Conservation (phyloP, 2,797 vertebrate genomes). For the Phoeniculus purpureus region DNA sequence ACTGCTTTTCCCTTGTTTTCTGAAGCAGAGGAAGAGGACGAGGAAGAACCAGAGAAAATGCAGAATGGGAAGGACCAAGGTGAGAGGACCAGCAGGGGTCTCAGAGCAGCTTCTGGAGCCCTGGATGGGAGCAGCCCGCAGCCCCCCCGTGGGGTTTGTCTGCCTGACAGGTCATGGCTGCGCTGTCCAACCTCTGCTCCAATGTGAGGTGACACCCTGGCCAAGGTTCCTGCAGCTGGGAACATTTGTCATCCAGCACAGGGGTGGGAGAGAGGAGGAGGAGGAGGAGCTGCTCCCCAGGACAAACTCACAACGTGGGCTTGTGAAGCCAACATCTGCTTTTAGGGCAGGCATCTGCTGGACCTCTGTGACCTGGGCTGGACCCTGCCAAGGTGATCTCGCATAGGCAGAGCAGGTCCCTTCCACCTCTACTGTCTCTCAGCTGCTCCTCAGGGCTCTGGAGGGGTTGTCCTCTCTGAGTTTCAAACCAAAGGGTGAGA, state of each 20-base stretch:
- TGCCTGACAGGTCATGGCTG: background rate
- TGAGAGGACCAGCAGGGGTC: conserved; percentile 19
- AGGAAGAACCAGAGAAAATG: conserved; percentile 87
- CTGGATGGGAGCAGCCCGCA: background rate
- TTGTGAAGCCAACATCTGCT: background rate
- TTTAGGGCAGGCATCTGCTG: background rate
- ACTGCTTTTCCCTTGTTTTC: background rate
- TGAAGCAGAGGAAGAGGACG: conserved; percentile 87
- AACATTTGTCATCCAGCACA: background rate
- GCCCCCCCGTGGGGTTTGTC: background rate
- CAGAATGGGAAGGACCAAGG: conserved; percentile 92
- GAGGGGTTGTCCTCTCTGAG: accelerated
- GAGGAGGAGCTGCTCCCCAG: background rate
- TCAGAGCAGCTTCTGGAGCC: background rate
- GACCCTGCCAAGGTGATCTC: background rate
- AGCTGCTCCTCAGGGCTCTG: background rate
- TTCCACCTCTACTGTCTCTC: background rate
- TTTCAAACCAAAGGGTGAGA: background rate
- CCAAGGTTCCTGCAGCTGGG: background rate
- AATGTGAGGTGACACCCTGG: accelerated
- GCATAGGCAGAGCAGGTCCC: background rate
- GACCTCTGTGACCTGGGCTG: background rate
- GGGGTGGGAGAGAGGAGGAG: background rate
- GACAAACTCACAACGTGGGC: background rate
- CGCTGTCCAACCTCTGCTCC: background rate